Percentiles rank a stretch among this genome's conserved stretches.
phyloP scores from a whole-genome alignment of 2,113 vertebrate species.

The Oryzias celebensis region DNA sequence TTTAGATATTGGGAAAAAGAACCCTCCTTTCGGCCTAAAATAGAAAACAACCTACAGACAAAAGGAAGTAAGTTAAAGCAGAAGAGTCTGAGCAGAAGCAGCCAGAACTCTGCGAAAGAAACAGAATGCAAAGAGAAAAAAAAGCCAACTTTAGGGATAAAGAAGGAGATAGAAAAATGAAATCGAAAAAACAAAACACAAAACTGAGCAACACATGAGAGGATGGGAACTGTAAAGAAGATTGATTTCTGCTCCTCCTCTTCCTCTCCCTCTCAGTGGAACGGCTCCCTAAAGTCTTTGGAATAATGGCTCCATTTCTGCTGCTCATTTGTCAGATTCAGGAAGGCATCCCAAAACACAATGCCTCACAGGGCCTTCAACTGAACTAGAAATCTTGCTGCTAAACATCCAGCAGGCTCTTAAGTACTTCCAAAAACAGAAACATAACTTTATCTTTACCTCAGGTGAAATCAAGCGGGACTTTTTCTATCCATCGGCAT shows the following conservation, averaged over 20 bases:
- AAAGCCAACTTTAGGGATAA: background rate
- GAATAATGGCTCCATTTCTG: constrained; percentile 69
- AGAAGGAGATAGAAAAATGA: background rate
- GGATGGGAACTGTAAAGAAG: constrained; percentile 42
- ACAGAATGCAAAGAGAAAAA: background rate
- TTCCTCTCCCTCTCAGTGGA: constrained; percentile 45
- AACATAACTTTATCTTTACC: constrained; percentile 48
- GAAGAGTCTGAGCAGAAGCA: no score
- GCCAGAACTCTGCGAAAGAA: no score
- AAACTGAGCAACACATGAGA: constrained; percentile 17
- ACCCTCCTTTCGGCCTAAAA: no score
- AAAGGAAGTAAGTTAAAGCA: no score
- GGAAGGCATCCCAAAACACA: constrained; percentile 58
- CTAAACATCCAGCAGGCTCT: constrained; percentile 49
- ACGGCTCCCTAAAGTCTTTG: constrained; percentile 59
- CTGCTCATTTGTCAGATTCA: constrained; percentile 64
- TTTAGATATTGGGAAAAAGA: no score
- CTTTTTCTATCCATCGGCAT: background rate
- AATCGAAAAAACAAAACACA: constrained; percentile 20
- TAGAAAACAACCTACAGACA: no score
- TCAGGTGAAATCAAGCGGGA: constrained; percentile 26
- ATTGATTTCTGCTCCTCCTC: constrained; percentile 76
- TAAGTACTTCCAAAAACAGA: constrained; percentile 43
- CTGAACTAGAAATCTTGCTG: constrained; percentile 58
- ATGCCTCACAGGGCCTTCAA: constrained; percentile 35